Evolutionary conservation across 2,113 vertebrate species (phyloP), one percentile per base, ranked within the genome.

Genomic region (Craseonycteris thonglongyai): DNA sequence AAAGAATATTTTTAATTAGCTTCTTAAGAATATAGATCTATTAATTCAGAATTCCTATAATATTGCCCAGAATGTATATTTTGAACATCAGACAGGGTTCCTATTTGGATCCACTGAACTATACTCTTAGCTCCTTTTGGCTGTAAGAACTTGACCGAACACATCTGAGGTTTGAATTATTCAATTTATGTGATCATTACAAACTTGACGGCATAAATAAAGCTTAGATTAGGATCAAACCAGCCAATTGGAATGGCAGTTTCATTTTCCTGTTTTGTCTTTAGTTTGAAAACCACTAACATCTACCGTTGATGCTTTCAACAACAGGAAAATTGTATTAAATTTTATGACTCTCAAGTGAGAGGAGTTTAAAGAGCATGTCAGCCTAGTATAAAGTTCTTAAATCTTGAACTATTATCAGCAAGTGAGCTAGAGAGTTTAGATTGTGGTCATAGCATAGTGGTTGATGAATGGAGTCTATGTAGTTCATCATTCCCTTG

Each of bases 331-430:
- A 95, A 80, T 83, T 86, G 45, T 85, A 35, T 95, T 96, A 91
- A 85, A 78, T 91, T 93, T 87, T 93, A 93, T 95, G 94, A 95
- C 63, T 96, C 92, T 91, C 87, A 82, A 94, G 84, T 79, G 90
- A 95, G 94, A 94, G 28, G 74, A 83, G 40, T 91, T 89, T 96
- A 93, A 94, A 93, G 90, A 96, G 90, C 79, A 71, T 88, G 69
- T 95, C 88, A 79, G 71, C 88, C 81, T 93, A 59, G 54, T 24
- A 2, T 72, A 86, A 94, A 88, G 88, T 93, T 95, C 88, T 80
- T 95, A 95, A 93, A 92, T 95, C 94, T 84, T 95, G 33, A 97
- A 81, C 90, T 96, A 14, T 94, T 96, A 93, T 71, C 78, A 94
- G 63, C 83, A 87, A 72, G 90, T 81, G 69, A 91, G 45, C 63